phyloP scores from a whole-genome alignment of 2,113 vertebrate genomes.

The Misgurnus mizolepis region DNA sequence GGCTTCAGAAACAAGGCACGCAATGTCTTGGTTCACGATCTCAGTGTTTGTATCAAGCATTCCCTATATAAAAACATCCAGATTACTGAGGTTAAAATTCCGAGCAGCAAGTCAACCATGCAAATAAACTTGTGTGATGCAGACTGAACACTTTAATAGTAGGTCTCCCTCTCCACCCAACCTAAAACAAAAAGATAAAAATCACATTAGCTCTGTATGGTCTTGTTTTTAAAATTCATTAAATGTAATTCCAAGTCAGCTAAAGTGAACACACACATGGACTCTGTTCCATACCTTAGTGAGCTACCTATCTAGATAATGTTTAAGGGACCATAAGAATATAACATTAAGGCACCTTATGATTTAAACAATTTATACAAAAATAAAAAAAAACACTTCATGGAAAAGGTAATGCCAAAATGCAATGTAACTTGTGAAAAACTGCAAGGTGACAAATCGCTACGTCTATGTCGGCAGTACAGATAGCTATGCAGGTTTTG shows the following conservation, averaged over 20 bases:
- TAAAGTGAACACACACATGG: neutral
- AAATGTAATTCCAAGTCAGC: too few relatives aligned
- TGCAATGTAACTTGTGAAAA: neutral
- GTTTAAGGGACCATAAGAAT: neutral
- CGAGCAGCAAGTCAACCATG: slow-evolving; percentile 84
- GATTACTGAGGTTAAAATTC: slow-evolving; percentile 75
- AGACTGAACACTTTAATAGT: slow-evolving; percentile 77
- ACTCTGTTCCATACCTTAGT: neutral
- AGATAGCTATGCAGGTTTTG: neutral
- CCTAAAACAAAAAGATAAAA: slow-evolving; percentile 66
- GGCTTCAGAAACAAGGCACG: slow-evolving; percentile 83
- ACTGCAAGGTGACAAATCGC: neutral
- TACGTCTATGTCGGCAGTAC: neutral
- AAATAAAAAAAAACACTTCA: neutral
- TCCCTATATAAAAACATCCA: slow-evolving; percentile 79
- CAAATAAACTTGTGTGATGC: slow-evolving; percentile 71
- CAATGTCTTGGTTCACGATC: slow-evolving; percentile 77
- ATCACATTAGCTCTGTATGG: neutral
- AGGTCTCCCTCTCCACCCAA: slow-evolving; percentile 86
- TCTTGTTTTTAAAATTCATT: too few relatives aligned
- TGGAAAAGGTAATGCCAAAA: too few relatives aligned
- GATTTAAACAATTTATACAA: neutral
- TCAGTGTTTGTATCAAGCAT: slow-evolving; percentile 77
- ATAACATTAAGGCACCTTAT: neutral
- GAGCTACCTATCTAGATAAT: neutral